Base-by-base conservation (phyloP, 2,113 vertebrate genomes). In the Bufo gargarizans region DNA sequence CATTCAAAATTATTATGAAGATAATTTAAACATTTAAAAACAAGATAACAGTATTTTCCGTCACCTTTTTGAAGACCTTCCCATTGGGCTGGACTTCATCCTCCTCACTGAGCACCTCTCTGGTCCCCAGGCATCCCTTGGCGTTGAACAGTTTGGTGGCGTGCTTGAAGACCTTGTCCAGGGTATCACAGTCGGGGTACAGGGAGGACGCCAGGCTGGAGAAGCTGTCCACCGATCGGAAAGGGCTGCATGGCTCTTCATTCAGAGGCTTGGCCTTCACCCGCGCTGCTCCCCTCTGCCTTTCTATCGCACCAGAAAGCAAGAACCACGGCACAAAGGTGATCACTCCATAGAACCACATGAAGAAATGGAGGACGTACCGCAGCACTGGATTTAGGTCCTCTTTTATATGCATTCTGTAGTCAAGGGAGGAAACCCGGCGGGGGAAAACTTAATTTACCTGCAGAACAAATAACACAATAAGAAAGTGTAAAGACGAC, bases 51-150 rank as follows among this genome's bases (percentile, higher is more conserved):
- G 33, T 33, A 33, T 69, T 6, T 12, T 14, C 12, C 79, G 92
- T 91, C 92, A 98, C 98, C 97, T 99, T 99, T 86, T 98, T 99
- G 94, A 98, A 98, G 91, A 98, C 90, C 91, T 97, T 98, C 80
- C 98, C 98, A 14, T 97, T 97, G 69, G 95, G 95, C 84, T 98
- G 97, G n/a, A 92, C 91, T 95, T 99, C 98, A 82, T 99, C 98
- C 91, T 98, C 97, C 90, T 99, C 97, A 19, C 94, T 97, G 77
- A 99, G 93, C 90, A 99, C 88, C 92, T 97, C 95, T 86, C 98
- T 96, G 0, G 97, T 98, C 84, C 98, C 98, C 82, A 99, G 91
- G 55, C 97, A 98, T 56, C 96, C 94, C 90, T 92, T 95, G 90
- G 95, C 88, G 53, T 96, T 95, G 90, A 95, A 97, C 89, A 94